A percentile compares a stretch with the other conserved stretches of the same genome.
Evolutionary conservation across 2,113 vertebrate genomes (phyloP).

Genomic region (Lynx canadensis): DNA sequence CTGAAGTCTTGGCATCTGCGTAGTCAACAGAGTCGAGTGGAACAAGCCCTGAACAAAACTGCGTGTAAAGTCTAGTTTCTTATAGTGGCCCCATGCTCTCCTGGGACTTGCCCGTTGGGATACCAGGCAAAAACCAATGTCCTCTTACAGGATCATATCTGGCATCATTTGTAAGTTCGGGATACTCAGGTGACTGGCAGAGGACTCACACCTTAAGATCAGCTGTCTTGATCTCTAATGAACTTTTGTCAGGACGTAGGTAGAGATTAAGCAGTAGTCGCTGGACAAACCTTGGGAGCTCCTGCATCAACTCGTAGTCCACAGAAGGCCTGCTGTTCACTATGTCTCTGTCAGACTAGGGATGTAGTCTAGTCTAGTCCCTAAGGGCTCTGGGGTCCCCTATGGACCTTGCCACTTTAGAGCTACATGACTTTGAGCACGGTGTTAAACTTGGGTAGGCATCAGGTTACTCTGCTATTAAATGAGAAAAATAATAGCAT

Average conservation of each 20-base stretch:
- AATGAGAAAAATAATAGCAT: neutral
- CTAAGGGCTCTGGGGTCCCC: neutral
- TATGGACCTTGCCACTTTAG: neutral
- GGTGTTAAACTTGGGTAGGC: neutral
- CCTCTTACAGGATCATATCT: neutral
- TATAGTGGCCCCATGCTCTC: neutral
- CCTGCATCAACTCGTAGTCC: neutral
- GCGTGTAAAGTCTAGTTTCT: rapidly evolving
- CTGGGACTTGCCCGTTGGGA: neutral
- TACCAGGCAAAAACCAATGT: rapidly evolving
- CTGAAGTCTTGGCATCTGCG: neutral
- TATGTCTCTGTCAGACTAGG: neutral
- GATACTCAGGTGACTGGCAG: neutral
- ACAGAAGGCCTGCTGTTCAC: neutral
- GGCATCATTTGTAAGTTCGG: neutral
- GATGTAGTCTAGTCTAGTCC: rapidly evolving
- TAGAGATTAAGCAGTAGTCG: neutral
- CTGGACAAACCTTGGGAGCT: neutral
- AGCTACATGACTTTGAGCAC: neutral
- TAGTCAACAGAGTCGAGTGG: neutral
- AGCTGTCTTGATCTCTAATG: neutral
- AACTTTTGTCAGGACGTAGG: neutral
- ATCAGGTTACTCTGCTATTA: no score
- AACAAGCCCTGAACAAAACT: neutral
- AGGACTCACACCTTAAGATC: neutral